These are phyloP conservation scores for Notothenia coriiceps DNA, from an alignment of 2,113 vertebrate genomes.

Conservation along the genomic window DNA sequence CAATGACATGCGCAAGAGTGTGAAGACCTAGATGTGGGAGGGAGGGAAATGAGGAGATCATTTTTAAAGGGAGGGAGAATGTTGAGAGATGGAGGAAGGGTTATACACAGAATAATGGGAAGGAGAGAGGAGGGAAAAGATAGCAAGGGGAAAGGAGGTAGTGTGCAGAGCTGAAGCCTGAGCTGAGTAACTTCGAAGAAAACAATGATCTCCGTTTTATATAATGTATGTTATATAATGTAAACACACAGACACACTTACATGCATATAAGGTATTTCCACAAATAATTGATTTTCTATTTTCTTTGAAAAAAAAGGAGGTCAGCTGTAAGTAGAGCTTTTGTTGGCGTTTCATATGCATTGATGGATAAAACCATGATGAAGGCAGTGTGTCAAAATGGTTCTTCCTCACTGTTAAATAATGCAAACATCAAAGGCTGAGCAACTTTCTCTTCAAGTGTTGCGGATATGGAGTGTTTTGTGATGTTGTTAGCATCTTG, in stretches of 20 bases:
- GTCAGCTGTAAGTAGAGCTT: slow-evolving; percentile 9
- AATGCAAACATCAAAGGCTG: slow-evolving; percentile 33
- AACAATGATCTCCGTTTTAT: slow-evolving; percentile 27
- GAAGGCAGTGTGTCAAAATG: slow-evolving; percentile 20
- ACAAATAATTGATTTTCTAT: slow-evolving; percentile 24
- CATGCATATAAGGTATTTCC: not conserved
- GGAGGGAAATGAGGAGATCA: slow-evolving; percentile 1
- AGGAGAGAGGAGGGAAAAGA: slow-evolving; percentile 21
- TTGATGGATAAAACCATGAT: slow-evolving; percentile 13
- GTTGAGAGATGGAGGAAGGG: not conserved
- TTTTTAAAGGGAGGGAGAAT: not conserved
- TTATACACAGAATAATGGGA: slow-evolving; percentile 28
- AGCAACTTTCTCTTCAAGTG: not conserved
- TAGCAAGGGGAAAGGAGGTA: slow-evolving; percentile 13
- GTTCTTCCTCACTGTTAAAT: slow-evolving; percentile 15
- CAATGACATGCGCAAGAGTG: slow-evolving; percentile 38
- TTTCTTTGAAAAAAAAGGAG: slow-evolving; percentile 55
- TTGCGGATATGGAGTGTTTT: not conserved
- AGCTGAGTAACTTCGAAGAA: slow-evolving; percentile 48
- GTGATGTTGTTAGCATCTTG: slow-evolving; percentile 3
- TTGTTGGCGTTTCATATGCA: slow-evolving; percentile 19
- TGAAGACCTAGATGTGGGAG: slow-evolving; percentile 32
- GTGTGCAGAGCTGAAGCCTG: slow-evolving; percentile 15
- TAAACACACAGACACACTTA: slow-evolving; percentile 17
- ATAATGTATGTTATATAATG: slow-evolving; percentile 3